These are phyloP conservation scores for Formica aserva DNA, from an alignment of 2,888 invertebrate species.

Conservation along the genomic window DNA sequence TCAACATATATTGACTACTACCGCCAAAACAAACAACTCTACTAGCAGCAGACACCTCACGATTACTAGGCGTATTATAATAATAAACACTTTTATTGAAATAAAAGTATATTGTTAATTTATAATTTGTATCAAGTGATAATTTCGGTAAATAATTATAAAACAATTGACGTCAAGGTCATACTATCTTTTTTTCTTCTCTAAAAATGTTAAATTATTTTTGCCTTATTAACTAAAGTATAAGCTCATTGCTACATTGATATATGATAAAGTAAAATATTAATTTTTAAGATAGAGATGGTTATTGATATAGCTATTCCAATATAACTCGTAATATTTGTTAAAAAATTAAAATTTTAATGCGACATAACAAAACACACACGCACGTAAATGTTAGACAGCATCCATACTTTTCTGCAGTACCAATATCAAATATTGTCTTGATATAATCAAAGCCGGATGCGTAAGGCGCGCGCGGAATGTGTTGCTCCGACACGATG, in stretches of 20 bases:
- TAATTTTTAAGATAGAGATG: background rate
- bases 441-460: slow-evolving; percentile 50
- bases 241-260: background rate
- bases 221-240: background rate
- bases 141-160: too few relatives aligned
- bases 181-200: too few relatives aligned
- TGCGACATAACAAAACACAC: background rate
- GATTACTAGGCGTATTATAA: too few relatives aligned
- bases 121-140: too few relatives aligned
- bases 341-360: background rate
- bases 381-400: background rate
- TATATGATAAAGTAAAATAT: background rate
- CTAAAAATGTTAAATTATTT: too few relatives aligned
- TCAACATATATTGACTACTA: too few relatives aligned
- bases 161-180: too few relatives aligned
- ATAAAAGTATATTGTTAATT: too few relatives aligned
- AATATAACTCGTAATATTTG: slow-evolving; percentile 7
- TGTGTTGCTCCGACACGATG: slow-evolving; percentile 61
- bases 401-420: slow-evolving; percentile 38
- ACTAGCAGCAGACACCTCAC: too few relatives aligned
- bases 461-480: slow-evolving; percentile 69
- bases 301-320: background rate
- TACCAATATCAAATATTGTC: slow-evolving; percentile 18
- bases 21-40: too few relatives aligned
- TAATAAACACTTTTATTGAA: too few relatives aligned